Evolutionary conservation across 2,797 vertebrate genomes (phyloP), one percentile per base, ranked within the genome.

Genomic region (Anisognathus igniventris): DNA sequence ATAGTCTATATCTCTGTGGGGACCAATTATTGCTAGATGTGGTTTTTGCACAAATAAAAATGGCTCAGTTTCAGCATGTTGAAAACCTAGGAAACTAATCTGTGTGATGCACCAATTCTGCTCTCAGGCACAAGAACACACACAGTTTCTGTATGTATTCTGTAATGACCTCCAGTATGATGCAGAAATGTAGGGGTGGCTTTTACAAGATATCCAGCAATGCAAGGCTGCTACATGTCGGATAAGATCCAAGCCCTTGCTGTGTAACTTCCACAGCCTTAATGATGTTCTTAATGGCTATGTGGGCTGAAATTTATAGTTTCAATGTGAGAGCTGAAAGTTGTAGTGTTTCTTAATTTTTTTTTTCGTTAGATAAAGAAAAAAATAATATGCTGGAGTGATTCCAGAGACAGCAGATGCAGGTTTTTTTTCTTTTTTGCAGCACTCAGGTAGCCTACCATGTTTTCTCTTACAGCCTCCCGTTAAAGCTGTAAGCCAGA

Each of bases 281-380:
- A 96, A 96, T 95, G 90, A 92, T 88, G 71, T 87, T 89, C 91
- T 90, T 95, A 97, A 96, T 96, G 91, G 78, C 66, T 79, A 54
- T 51, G 95, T 94, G 87, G 92, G 94, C 82, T 95, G 95, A 95
- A 92, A 94, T 88, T 91, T 83, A 84, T 76, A 27, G 86, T 71
- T 96, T 81, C 61, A 76, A 35, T 57, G 48, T 31, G 39, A 92
- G 23, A 73, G n/a, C 28, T 67, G n/a, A 80, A 62, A 33, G 35
- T 61, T 81, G 53, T 53, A 20, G 33, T 56, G 25, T 10, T 56
- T 68, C 47, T 60, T 48, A 28, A 30, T 45, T 61, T 50, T 35
- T 71, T 64, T 92, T 84, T 75, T 37, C 28, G 67, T 88, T 81
- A 76, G 64, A 53, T 20, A 74, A 79, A 86, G 5, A 83, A 76